Evolutionary conservation across 2,113 vertebrate species (phyloP), one percentile per base, ranked within the genome.

Genomic region (Trogon surrucura): DNA sequence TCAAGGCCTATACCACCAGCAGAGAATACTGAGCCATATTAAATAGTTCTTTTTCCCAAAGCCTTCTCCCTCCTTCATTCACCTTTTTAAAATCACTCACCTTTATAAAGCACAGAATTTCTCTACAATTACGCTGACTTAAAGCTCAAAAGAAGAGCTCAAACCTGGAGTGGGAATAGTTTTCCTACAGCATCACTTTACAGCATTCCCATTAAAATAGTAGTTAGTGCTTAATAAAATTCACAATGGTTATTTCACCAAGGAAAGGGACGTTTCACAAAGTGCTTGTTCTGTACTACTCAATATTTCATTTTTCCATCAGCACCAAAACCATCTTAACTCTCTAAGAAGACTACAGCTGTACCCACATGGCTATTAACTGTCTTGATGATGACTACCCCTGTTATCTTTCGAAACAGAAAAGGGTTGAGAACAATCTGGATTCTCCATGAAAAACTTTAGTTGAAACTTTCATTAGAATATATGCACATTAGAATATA

Each of bases 401-500:
- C 18, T 26, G 17, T 6, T 47, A 30, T 8, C 54, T 84, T 88
- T 64, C 81, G 4, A 41, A 90, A 74, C 4, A 67, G 16, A 89
- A 94, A 83, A 53, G 11, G 10, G 12, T 25, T 85, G 27, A 90
- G 44, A 71, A 66, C 48, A 81, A 64, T 14, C 53, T 72, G 20
- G 3, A 85, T 73, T 54, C 48, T 48, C 44, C 61, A 64, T 6
- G 4, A 84, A 83, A 72, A 62, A 44, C 19, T 10, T 8, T 0
- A 50, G 26, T 12, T 75, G 32, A 75, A 82, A 27, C 29, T 80
- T 88, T 15, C 8, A 65, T 29, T 29, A 64, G 45, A 84, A 80
- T 36, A 58, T 11, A 41, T 0, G 0, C 22, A 16, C 41, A 34
- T 21, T 38, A 73, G 64, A 85, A 73, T 6, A 6, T 3, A 71